These are phyloP conservation scores for Leptura quadrifasciata DNA, from an alignment of 2,888 invertebrate genomes.

Conservation along the genomic window DNA sequence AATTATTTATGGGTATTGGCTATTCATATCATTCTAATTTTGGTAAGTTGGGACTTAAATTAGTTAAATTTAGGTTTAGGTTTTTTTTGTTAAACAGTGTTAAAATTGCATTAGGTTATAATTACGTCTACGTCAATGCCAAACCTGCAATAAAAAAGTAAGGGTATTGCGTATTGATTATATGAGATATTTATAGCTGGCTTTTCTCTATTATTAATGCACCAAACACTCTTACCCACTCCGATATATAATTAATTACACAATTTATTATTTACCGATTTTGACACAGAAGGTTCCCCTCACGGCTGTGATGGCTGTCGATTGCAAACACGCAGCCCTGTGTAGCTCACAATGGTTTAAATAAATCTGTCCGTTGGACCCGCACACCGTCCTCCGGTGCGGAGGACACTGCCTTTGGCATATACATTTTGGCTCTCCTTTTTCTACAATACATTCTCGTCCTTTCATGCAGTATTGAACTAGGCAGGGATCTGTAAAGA, in stretches of 20 bases:
- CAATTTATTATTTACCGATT: constrained; percentile 64
- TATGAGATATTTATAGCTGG: not conserved
- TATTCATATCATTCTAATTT: too few species aligned
- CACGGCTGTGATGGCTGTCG: constrained; percentile 76
- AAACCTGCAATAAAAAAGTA: constrained; percentile 6
- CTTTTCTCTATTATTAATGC: not conserved
- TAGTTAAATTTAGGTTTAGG: not conserved
- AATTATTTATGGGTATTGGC: too few species aligned
- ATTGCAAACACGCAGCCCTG: constrained; percentile 78
- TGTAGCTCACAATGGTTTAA: constrained; percentile 82
- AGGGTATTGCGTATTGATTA: not conserved
- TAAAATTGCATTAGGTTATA: not conserved
- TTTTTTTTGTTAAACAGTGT: not conserved
- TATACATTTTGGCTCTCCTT: constrained; percentile 77
- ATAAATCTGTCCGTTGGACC: constrained; percentile 81
- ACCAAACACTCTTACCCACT: not conserved
- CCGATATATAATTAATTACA: not conserved
- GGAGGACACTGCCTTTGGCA: constrained; percentile 79
- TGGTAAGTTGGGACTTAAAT: not conserved
- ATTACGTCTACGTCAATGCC: not conserved
- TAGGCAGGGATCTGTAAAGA: constrained; percentile 78
- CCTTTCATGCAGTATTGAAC: constrained; percentile 81
- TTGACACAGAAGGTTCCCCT: constrained; percentile 75
- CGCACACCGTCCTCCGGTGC: constrained; percentile 79
- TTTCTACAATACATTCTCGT: constrained; percentile 77